Conservation (phyloP, 2,113 vertebrate species). For the Cavia aperea region DNA sequence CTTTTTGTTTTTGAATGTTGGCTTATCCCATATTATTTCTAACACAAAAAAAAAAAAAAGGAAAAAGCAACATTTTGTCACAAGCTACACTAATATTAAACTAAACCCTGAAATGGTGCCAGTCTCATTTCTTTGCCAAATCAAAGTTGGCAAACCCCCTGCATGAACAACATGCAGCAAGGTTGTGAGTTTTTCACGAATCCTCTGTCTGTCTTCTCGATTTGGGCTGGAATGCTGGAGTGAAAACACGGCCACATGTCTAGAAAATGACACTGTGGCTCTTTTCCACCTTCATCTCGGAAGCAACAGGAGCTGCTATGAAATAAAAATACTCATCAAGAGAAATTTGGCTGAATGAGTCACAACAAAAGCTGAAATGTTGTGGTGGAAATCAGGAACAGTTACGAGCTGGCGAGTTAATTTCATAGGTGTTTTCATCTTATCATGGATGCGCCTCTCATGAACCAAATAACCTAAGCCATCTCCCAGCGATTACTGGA, state of each 20-base stretch:
- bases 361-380: neutral
- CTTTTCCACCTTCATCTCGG: constrained; percentile 8
- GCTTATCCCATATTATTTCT: neutral
- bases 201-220: neutral
- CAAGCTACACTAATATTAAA: neutral
- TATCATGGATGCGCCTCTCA: neutral
- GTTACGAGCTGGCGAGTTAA: neutral
- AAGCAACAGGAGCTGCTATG: neutral
- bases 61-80: neutral
- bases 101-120: neutral
- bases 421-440: neutral
- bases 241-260: neutral
- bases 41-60: neutral
- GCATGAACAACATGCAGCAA: neutral
- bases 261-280: neutral
- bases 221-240: neutral
- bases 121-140: neutral
- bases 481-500: neutral
- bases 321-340: neutral
- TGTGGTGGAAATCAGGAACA: neutral
- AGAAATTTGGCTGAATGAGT: neutral
- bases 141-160: neutral
- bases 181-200: neutral
- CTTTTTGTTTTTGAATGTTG: neutral
- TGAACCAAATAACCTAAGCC: neutral